Conservation (phyloP, 1,140 invertebrate species). For the Vollenhovia emeryi region DNA sequence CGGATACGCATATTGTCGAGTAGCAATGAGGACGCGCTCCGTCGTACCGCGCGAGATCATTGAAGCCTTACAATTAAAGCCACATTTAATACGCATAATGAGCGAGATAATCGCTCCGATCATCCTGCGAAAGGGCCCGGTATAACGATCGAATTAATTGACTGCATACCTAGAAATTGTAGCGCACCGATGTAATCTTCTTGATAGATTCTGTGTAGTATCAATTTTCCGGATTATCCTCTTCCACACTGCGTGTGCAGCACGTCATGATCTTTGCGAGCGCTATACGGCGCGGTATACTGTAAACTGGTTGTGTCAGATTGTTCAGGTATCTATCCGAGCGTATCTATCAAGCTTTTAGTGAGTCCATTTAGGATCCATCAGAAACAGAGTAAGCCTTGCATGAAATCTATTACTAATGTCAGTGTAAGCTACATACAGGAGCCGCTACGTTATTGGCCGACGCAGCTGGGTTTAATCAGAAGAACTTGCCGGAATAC, state of each 20-base stretch:
- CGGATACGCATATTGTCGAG: slow-evolving; percentile 39
- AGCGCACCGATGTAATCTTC: background rate
- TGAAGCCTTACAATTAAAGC: background rate
- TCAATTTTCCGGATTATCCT: slow-evolving; percentile 33
- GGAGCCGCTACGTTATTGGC: background rate
- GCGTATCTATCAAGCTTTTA: slow-evolving; percentile 20
- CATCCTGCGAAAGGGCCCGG: background rate
- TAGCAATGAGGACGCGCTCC: background rate
- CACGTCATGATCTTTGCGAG: background rate
- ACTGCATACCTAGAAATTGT: background rate
- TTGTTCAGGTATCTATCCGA: background rate
- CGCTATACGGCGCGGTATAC: background rate
- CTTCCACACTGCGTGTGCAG: background rate
- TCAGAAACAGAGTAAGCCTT: background rate
- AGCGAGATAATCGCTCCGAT: background rate
- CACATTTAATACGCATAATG: background rate
- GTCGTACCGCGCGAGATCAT: slow-evolving; percentile 5
- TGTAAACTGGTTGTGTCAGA: background rate
- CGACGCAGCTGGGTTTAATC: background rate
- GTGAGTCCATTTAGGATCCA: slow-evolving; percentile 8
- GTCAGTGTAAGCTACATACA: background rate
- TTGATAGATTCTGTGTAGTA: background rate
- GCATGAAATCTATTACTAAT: slow-evolving; percentile 21
- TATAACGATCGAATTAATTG: slow-evolving; percentile 3
- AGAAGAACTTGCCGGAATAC: background rate